A percentile compares a stretch with the other conserved stretches of the same genome.
phyloP scores from a whole-genome alignment of 2,888 invertebrate genomes.

The Emmelina monodactyla region DNA sequence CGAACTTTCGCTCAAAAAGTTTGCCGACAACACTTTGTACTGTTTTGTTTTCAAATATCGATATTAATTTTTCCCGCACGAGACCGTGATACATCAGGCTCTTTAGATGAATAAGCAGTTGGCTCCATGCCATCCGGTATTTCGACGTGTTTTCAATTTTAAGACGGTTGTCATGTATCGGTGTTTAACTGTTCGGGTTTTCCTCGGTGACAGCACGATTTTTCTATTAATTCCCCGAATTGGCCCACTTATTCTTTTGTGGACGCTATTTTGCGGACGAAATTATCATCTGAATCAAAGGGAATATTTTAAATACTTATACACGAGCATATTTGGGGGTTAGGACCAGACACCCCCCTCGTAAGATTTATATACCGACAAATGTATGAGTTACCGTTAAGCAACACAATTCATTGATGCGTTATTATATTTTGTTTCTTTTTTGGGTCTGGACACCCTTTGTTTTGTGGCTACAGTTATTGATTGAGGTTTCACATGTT shows the following conservation, averaged over 20 bases:
- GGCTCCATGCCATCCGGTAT: too few relatives aligned
- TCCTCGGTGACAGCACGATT: too few relatives aligned
- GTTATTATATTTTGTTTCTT: conserved; percentile 1
- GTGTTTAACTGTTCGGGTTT: too few relatives aligned
- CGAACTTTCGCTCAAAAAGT: conserved; percentile 43
- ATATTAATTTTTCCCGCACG: conserved; percentile 26
- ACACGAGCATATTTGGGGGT: conserved; percentile 43
- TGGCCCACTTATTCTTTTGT: too few relatives aligned
- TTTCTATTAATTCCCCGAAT: too few relatives aligned
- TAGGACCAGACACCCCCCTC: conserved; percentile 44
- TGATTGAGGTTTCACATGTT: not conserved
- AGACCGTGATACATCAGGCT: too few relatives aligned
- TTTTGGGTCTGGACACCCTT: conserved; percentile 1
- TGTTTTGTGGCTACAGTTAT: not conserved
- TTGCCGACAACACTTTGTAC: conserved; percentile 32
- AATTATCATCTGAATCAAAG: conserved; percentile 66
- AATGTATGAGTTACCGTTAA: conserved; percentile 11
- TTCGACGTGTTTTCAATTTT: too few relatives aligned
- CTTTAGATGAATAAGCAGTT: too few relatives aligned
- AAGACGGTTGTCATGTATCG: too few relatives aligned
- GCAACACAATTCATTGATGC: conserved; percentile 5
- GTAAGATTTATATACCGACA: conserved; percentile 46
- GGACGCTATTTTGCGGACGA: conserved; percentile 46
- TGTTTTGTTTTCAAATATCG: conserved; percentile 24
- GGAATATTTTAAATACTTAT: conserved; percentile 64